Percentiles rank a stretch among this genome's conserved stretches.
phyloP scores from a whole-genome alignment of 2,113 vertebrate genomes.

The Centropus bengalensis region DNA sequence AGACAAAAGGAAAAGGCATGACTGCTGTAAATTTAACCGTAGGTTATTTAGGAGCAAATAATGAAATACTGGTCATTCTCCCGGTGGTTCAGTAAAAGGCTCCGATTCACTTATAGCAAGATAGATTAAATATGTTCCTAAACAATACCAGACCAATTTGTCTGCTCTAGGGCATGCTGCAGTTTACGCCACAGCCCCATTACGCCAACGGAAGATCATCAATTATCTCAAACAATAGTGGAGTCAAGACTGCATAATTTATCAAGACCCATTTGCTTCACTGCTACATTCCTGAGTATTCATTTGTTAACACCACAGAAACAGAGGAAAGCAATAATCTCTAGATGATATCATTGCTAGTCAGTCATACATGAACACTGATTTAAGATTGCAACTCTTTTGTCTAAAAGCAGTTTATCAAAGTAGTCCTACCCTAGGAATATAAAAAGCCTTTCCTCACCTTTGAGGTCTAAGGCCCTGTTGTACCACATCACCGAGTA shows the following conservation, averaged over 20 bases:
- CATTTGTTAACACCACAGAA: slow-evolving; percentile 40
- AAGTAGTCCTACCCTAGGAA: neutral
- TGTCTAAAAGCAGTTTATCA: slow-evolving; percentile 39
- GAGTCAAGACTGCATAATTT: slow-evolving; percentile 44
- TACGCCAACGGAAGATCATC: slow-evolving; percentile 46
- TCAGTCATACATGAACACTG: slow-evolving; percentile 46
- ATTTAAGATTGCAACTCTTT: slow-evolving; percentile 17
- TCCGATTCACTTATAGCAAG: neutral
- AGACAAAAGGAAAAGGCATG: neutral
- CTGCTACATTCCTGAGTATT: slow-evolving; percentile 24
- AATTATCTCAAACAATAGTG: slow-evolving; percentile 51
- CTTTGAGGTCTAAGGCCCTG: neutral
- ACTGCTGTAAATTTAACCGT: neutral
- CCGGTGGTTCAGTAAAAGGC: neutral
- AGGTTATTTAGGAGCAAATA: neutral
- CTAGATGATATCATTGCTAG: slow-evolving; percentile 47
- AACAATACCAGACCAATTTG: slow-evolving; percentile 62
- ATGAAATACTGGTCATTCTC: neutral
- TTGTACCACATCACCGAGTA: neutral
- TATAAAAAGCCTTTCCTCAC: neutral
- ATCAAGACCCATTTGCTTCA: slow-evolving; percentile 42
- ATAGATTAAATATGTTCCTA: slow-evolving; percentile 33
- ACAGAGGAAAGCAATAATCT: slow-evolving; percentile 51
- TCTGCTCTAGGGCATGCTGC: neutral
- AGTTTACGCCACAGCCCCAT: slow-evolving; percentile 26